A percentile compares a stretch with the other conserved stretches of the same genome.
phyloP scores from a whole-genome alignment of 2,113 vertebrate species.

The Promerops cafer region DNA sequence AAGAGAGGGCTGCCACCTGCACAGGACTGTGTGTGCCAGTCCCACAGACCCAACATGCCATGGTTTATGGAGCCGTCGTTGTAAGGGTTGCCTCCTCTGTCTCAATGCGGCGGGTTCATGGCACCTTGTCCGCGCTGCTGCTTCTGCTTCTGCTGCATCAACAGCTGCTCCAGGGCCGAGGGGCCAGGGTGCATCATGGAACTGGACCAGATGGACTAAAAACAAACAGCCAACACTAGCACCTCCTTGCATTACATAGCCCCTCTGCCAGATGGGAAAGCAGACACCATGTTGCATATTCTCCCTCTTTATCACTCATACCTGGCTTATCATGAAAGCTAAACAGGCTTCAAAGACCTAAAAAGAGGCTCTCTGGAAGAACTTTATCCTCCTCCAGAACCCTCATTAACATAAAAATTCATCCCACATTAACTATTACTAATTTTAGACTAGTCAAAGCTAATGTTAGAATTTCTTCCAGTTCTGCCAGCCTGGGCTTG shows the following conservation, averaged over 20 bases:
- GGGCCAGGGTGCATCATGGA: constrained; percentile 99
- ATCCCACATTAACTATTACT: background rate
- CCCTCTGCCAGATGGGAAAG: background rate
- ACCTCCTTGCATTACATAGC: background rate
- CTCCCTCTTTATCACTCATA: background rate
- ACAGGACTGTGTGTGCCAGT: constrained; percentile 76
- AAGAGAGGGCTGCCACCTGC: constrained; percentile 84
- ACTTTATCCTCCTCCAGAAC: background rate
- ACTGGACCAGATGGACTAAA: constrained; percentile 98
- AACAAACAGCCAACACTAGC: constrained; percentile 37
- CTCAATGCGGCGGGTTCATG: constrained; percentile 99
- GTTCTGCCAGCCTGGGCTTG: background rate
- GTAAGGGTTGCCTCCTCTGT: constrained; percentile 70
- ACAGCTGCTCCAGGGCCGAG: constrained; percentile 97
- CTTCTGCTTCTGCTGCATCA: constrained; percentile 99
- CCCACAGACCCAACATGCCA: constrained; percentile 87
- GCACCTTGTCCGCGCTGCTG: constrained; percentile 93
- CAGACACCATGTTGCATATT: background rate
- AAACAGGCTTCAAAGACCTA: background rate
- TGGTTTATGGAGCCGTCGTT: constrained; percentile 77
- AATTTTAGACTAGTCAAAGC: background rate
- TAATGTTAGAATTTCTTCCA: background rate
- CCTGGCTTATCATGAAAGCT: background rate
- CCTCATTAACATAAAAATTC: background rate
- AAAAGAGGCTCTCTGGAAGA: background rate